Base-by-base conservation (phyloP, 1,140 invertebrate species). In the Anastrepha ludens region DNA sequence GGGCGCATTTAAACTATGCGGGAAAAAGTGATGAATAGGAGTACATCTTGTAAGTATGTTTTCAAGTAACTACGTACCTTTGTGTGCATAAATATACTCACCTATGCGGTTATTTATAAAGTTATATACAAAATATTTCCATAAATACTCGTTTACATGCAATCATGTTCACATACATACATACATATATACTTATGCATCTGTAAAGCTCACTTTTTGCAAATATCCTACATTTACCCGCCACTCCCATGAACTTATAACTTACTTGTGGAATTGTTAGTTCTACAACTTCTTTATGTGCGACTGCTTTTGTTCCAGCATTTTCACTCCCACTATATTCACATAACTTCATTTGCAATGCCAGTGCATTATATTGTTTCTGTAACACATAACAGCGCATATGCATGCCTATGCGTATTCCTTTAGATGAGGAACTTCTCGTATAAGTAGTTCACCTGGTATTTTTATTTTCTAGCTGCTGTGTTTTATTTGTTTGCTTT, bases 341-440 rank as follows among this genome's bases (percentile, higher is more conserved):
- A 55, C 13, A 15, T 74, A 74, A 74, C 67, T 74, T 74, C 41
- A 74, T 74, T 74, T 44, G 41, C 44, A 74, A 74, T 44, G 67
- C 29, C 13, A 74, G 44, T 74, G 67, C 67, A 47, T 74, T 74
- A 74, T 44, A 62, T 55, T 62, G 60, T n/a, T 55, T 55, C 60
- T 62, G 60, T 15, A 17, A 55, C 6, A 55, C 6, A 8, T 62
- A 1, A 2, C 15, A n/a, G 41, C 5, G 67, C 17, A 1, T 74
- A 70, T 44, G 17, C 67, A 44, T 8, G 15, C 65, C 0, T 70
- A 70, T 41, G 29, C 65, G 11, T 70, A 15, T 13, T n/a, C 4
- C 67, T 7, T 74, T 44, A 11, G 11, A 29, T 44, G 39, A 15
- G 13, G 5, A 41, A 39, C 6, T 74, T 44, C 15, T 44, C 11